Evolutionary conservation across 2,797 vertebrate genomes (phyloP).

Genomic region (Bufotes viridis): DNA sequence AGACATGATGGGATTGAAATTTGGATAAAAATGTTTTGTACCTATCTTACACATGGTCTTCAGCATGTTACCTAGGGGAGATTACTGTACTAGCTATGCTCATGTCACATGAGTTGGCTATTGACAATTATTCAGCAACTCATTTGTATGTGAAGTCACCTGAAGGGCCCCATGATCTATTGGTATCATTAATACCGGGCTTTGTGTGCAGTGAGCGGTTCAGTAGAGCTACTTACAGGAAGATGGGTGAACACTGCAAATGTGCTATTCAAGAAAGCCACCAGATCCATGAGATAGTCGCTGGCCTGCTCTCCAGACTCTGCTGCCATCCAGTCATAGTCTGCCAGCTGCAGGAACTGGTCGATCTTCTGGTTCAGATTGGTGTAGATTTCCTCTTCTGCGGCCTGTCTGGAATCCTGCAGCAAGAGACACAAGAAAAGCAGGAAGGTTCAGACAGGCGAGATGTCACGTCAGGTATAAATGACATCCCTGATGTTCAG

Average conservation of each 20-base stretch:
- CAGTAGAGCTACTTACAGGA: conserved; percentile 80
- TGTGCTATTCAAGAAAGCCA: conserved; percentile 92
- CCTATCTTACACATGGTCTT: no score
- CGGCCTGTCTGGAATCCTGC: conserved; percentile 91
- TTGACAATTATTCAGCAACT: no score
- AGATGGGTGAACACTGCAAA: conserved; percentile 96
- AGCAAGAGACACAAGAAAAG: not conserved
- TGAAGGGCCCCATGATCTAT: no score
- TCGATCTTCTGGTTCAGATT: conserved; percentile 97
- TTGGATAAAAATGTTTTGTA: no score
- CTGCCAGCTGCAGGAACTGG: conserved; percentile 95
- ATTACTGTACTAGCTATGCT: no score
- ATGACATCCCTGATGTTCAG: not conserved
- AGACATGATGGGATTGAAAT: no score
- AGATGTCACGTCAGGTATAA: no score
- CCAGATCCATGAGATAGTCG: conserved; percentile 91
- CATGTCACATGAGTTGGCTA: no score
- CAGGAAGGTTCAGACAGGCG: not conserved
- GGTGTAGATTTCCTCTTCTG: conserved; percentile 96
- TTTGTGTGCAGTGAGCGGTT: not conserved
- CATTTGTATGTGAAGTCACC: no score
- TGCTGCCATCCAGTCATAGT: conserved; percentile 89
- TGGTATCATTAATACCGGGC: not conserved
- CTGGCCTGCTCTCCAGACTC: conserved; percentile 80
- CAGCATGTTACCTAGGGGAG: no score